A percentile compares a stretch with the other conserved stretches of the same genome.
These are phyloP conservation scores for Zygogramma bicolorata DNA, from an alignment of 2,888 invertebrate species.

Conservation along the genomic window DNA sequence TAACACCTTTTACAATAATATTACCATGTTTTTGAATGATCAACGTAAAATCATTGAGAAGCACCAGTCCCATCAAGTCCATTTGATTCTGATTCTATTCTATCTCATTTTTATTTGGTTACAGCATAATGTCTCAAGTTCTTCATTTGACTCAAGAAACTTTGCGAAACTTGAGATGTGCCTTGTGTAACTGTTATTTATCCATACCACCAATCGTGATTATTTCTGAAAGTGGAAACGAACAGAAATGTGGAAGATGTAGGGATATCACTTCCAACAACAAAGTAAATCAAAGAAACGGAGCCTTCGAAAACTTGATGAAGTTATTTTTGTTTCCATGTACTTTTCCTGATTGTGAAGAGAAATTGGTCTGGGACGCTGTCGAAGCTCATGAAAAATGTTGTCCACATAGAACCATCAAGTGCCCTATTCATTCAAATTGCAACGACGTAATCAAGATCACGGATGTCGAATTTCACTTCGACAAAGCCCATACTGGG, in stretches of 20 bases:
- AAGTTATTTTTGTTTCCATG: slow-evolving; percentile 33
- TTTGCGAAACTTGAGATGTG: slow-evolving; percentile 17
- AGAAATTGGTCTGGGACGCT: neutral
- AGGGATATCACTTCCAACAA: slow-evolving; percentile 12
- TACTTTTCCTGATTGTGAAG: neutral
- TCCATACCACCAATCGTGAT: slow-evolving; percentile 30
- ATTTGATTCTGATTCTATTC: no score
- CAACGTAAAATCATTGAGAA: no score
- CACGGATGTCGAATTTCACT: neutral
- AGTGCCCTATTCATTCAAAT: neutral
- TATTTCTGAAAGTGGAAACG: slow-evolving; percentile 29
- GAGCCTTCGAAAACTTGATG: slow-evolving; percentile 31
- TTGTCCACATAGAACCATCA: neutral
- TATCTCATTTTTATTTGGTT: no score
- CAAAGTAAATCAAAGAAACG: slow-evolving; percentile 17
- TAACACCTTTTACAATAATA: no score
- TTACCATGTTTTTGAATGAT: no score
- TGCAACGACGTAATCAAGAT: neutral
- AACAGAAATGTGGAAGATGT: slow-evolving; percentile 37
- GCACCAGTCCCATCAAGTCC: no score
- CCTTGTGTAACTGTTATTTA: slow-evolving; percentile 25
- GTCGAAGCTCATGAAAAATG: neutral
- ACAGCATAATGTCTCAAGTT: neutral
- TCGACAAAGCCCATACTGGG: neutral
- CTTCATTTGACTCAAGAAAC: neutral